phyloP scores from a whole-genome alignment of 1,140 invertebrate genomes.

The Papilio helenus region DNA sequence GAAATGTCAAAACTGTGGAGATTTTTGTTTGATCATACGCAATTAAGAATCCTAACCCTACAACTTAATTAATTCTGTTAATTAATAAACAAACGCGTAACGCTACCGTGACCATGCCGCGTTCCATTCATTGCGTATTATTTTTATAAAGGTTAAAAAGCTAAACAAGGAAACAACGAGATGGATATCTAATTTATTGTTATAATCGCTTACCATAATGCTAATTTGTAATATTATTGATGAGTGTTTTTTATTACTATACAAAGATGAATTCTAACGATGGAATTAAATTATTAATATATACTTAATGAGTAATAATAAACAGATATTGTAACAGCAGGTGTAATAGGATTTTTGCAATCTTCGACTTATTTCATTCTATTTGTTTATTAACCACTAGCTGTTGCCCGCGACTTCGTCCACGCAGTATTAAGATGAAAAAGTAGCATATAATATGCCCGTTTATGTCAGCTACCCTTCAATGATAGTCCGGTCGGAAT shows the following conservation, averaged over 20 bases:
- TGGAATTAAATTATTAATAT: not conserved
- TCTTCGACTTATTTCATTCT: not conserved
- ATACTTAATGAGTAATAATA: not conserved
- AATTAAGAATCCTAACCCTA: not conserved
- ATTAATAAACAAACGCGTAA: conserved; percentile 5
- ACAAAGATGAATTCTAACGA: not conserved
- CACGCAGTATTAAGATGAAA: no score
- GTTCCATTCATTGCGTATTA: not conserved
- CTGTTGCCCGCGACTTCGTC: no score
- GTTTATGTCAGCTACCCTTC: no score
- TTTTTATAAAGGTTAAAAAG: conserved; percentile 24
- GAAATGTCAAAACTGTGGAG: not conserved
- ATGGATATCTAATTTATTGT: conserved; percentile 23
- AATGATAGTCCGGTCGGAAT: no score
- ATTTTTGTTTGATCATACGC: not conserved
- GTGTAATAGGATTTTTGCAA: not conserved
- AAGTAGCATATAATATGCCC: no score
- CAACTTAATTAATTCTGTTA: conserved; percentile 8
- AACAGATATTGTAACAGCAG: not conserved
- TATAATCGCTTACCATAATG: conserved; percentile 16
- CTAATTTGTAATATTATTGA: conserved; percentile 21
- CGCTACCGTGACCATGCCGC: not conserved
- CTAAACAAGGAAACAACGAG: conserved; percentile 11
- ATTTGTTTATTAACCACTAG: no score
- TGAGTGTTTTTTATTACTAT: conserved; percentile 11